Evolutionary conservation across 2,113 vertebrate genomes (phyloP).

Genomic region (Xenotilapia caudafasciata): DNA sequence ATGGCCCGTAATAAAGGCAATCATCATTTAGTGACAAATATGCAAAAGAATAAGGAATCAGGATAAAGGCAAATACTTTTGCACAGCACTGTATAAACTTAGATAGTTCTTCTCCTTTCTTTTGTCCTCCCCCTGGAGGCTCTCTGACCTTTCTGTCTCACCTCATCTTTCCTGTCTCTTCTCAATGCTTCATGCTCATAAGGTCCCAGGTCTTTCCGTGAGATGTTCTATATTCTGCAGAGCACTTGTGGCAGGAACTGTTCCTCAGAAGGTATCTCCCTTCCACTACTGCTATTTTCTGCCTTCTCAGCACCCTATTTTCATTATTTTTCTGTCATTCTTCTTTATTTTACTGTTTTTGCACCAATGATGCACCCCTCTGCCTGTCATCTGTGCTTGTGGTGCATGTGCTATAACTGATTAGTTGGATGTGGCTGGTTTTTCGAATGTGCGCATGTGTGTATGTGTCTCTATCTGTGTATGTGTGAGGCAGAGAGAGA

Average conservation of each 20-base stretch:
- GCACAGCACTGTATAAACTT: background rate
- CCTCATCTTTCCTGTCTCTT: constrained; percentile 38
- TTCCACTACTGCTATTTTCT: background rate
- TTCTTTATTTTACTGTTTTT: background rate
- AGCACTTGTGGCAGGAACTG: constrained; percentile 98
- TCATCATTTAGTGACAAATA: background rate
- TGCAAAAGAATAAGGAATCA: background rate
- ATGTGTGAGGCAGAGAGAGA: background rate
- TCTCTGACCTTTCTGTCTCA: constrained; percentile 15
- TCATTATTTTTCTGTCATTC: background rate
- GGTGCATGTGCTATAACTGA: background rate
- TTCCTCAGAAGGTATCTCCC: constrained; percentile 98
- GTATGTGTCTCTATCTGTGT: background rate
- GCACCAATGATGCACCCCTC: constrained; percentile 1
- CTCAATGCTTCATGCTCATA: constrained; percentile 84
- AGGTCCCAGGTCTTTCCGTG: constrained; percentile 96
- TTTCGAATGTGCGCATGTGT: background rate
- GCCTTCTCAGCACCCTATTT: background rate
- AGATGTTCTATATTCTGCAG: constrained; percentile 99
- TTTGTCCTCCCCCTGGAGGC: background rate
- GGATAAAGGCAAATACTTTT: background rate
- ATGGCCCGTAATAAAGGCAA: background rate
- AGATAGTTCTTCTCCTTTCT: background rate
- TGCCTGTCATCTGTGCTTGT: constrained; percentile 12
- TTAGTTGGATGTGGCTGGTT: background rate